Evolutionary conservation across 2,888 invertebrate genomes (phyloP), one percentile per base, ranked within the genome.

Genomic region (Syritta pipiens): DNA sequence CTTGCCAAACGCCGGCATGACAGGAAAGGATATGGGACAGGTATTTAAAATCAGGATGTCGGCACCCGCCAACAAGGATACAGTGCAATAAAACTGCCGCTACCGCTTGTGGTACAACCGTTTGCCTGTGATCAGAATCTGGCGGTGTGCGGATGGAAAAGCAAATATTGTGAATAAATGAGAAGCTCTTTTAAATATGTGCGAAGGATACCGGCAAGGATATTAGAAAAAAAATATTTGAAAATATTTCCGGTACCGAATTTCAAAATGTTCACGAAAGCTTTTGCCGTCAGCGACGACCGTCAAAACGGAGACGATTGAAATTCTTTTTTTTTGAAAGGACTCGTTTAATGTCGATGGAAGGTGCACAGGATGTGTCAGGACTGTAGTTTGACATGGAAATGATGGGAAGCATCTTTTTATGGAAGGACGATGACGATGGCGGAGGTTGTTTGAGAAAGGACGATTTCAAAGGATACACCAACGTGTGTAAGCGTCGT

Each of bases 81-180:
- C 12, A 17, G 10, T 49, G 42, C 55, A 55, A 17, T 5, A 17
- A 42, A 32, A 46, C 37, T 59, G 28, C 30, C 22, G n/a, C n/a
- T 40, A 7, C 1, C 35, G 30, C 30, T 42, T 7, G 40, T 4
- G 14, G 6, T 5, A 12, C 14, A 30, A 30, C 3, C 30, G 30
- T 10, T n/a, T 12, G 10, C 4, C 32, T 32, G 12, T 32, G 10
- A 32, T 10, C 32, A 32, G 4, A 1, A n/a, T 10, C n/a, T 6
- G n/a, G 10, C 9, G 42, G 65, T 46, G 55, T 57, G 35, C 49
- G 42, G 68, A 22, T 46, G 20, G 32, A 17, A 49, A 59, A 62
- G 44, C 62, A 76, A 69, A 76, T 63, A 63, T 69, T 51, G 69
- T 76, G 69, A 69, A 76, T 76, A 76, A 76, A 69, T 76, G 76